phyloP scores from a whole-genome alignment of 2,888 invertebrate species.

The Camptogramma bilineatum region DNA sequence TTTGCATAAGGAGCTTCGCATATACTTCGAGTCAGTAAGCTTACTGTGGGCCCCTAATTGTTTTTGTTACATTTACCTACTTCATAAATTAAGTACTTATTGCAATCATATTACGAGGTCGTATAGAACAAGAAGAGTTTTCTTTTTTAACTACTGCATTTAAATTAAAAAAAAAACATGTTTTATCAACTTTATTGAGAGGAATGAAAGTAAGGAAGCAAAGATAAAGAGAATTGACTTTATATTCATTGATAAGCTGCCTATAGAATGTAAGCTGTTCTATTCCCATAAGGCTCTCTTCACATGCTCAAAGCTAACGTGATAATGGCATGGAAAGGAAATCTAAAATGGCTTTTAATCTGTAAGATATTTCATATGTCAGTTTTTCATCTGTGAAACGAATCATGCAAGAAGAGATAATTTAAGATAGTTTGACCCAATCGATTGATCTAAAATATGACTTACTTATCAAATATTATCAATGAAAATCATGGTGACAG shows the following conservation, averaged over 20 bases:
- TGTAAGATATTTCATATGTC: too few species aligned
- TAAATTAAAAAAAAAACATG: background rate
- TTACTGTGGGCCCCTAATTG: slow-evolving; percentile 7
- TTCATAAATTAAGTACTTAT: background rate
- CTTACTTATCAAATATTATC: too few species aligned
- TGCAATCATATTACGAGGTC: background rate
- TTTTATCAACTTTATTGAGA: background rate
- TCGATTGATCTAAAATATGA: too few species aligned
- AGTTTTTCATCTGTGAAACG: too few species aligned
- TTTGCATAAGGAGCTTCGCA: slow-evolving; percentile 45
- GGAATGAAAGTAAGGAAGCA: background rate
- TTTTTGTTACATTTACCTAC: background rate
- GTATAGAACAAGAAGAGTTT: background rate
- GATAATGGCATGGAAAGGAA: background rate
- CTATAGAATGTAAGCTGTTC: background rate
- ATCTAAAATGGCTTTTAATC: too few species aligned
- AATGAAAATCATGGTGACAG: too few species aligned
- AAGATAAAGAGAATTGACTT: background rate
- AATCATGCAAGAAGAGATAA: too few species aligned
- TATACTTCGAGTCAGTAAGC: slow-evolving; percentile 4
- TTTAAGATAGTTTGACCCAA: too few species aligned
- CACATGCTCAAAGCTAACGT: background rate
- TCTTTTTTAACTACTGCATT: background rate
- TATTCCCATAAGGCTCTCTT: slow-evolving; percentile 1
- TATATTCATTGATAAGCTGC: slow-evolving; percentile 1